Percentiles rank a stretch among this genome's conserved stretches.
phyloP scores from a whole-genome alignment of 92 coral and sea anemone genomes.

The Porites cylindrica region DNA sequence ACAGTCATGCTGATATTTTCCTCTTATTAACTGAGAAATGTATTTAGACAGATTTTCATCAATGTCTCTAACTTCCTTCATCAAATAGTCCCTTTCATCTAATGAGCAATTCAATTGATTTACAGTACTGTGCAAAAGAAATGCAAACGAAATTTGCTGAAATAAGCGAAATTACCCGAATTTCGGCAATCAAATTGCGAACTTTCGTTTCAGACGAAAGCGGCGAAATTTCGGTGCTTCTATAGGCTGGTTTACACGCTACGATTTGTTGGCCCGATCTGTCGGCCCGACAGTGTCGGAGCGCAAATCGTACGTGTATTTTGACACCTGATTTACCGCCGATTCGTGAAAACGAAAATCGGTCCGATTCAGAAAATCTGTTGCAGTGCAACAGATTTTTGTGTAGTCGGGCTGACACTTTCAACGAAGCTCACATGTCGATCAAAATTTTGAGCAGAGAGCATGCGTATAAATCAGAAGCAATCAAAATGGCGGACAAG shows the following conservation, averaged over 20 bases:
- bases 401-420: not conserved
- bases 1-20: slow-evolving; percentile 53
- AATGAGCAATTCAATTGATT: not conserved
- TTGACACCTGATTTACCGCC: not conserved
- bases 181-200: no score
- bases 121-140: not conserved
- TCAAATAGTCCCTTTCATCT: slow-evolving; percentile 33
- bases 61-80: not conserved
- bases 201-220: no score
- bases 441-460: no score
- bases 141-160: no score
- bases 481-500: not conserved
- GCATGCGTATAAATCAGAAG: no score
- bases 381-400: not conserved
- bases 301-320: not conserved
- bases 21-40: slow-evolving; percentile 69
- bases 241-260: slow-evolving; percentile 7
- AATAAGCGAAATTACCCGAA: no score
- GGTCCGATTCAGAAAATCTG: not conserved
- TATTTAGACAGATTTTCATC: slow-evolving; percentile 45
- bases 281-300: not conserved
- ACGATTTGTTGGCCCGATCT: not conserved
- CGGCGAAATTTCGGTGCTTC: no score
- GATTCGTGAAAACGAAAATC: not conserved
- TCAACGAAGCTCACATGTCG: not conserved